Conservation (phyloP, 2,888 invertebrate species). For the Heteromyza rotundicornis region DNA sequence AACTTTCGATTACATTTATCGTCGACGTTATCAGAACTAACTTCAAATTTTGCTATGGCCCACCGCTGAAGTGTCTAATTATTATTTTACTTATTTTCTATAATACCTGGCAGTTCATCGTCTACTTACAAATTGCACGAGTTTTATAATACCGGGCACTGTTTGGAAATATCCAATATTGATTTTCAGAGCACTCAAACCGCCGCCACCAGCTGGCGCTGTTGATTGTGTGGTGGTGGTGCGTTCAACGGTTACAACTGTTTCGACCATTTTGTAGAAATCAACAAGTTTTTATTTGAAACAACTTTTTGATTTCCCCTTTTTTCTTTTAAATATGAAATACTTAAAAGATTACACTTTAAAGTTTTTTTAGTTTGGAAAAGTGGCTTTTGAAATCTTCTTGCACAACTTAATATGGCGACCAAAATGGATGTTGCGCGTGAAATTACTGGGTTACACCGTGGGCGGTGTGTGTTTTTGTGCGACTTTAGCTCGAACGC, state of each 20-base stretch:
- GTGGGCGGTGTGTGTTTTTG: background rate
- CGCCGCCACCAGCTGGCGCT: conserved; percentile 56
- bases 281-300: conserved; percentile 1
- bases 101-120: no score
- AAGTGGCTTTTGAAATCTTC: background rate
- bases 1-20: no score
- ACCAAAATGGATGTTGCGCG: conserved; percentile 26
- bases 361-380: background rate
- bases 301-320: no score
- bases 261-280: conserved; percentile 77
- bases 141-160: conserved; percentile 80
- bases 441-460: conserved; percentile 26
- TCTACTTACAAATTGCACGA: conserved; percentile 79
- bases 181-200: conserved; percentile 74
- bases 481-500: background rate
- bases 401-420: conserved; percentile 3
- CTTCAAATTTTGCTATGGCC: no score
- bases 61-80: no score
- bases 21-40: no score
- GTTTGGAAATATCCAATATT: conserved; percentile 82
- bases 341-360: no score
- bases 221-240: conserved; percentile 64
- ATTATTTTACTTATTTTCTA: no score
- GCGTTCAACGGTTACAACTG: conserved; percentile 80
- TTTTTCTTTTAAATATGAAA: background rate